Percentiles rank a stretch among this genome's conserved stretches.
phyloP scores from a whole-genome alignment of 2,113 vertebrate species.

The Capreolus pygargus region DNA sequence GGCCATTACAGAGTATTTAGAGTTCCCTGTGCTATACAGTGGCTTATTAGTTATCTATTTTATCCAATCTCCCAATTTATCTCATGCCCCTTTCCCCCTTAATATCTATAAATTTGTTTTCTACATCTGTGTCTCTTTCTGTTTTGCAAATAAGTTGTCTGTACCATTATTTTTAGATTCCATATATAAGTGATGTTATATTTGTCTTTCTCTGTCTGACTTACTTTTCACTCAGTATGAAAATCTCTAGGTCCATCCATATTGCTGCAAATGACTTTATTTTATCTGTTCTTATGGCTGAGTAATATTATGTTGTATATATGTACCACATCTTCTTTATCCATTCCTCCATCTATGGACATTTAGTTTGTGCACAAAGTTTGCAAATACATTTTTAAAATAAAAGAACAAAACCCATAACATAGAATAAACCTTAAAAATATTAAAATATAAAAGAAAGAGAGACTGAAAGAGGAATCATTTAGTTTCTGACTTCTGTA shows the following conservation, averaged over 20 bases:
- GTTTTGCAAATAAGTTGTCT: not conserved
- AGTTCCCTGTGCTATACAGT: not conserved
- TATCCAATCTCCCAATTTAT: not conserved
- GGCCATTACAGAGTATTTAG: not conserved
- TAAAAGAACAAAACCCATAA: not conserved
- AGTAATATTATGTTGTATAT: not conserved
- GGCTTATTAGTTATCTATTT: not conserved
- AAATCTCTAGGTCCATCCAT: not conserved
- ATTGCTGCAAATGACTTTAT: not conserved
- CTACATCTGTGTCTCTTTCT: not conserved
- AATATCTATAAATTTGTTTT: not conserved
- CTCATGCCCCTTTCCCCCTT: not conserved
- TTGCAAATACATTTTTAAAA: not conserved
- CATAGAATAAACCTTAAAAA: not conserved
- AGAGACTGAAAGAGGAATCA: not conserved
- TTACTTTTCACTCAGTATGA: not conserved
- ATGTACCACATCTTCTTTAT: not conserved
- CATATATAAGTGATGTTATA: not conserved
- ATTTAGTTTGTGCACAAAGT: not conserved
- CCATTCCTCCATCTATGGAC: not conserved
- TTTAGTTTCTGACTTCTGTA: not conserved
- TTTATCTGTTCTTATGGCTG: not conserved
- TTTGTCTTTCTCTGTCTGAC: not conserved
- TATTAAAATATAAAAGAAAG: not conserved
- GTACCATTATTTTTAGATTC: not conserved